A percentile compares a stretch with the other conserved stretches of the same genome.
Conservation (phyloP, 1,140 invertebrate species). For the Musca domestica region DNA sequence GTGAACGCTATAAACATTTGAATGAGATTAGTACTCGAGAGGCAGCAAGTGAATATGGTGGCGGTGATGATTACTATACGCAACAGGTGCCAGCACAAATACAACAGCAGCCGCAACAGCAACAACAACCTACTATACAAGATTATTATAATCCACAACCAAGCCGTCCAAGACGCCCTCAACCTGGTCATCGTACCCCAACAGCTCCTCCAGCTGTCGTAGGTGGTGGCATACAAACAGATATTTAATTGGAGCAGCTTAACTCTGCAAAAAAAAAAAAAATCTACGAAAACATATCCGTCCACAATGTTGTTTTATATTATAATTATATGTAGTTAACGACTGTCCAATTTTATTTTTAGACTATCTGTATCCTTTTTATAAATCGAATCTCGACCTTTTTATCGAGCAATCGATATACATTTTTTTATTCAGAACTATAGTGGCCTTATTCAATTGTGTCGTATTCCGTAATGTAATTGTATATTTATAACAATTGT, state of each 20-base stretch:
- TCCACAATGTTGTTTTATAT: not conserved
- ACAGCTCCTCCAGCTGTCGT: constrained; percentile 26
- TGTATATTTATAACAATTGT: no score
- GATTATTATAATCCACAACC: constrained; percentile 42
- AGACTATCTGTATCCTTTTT: not conserved
- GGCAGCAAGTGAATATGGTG: constrained; percentile 59
- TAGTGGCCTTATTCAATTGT: not conserved
- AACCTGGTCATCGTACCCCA: constrained; percentile 36
- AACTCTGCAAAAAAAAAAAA: not conserved
- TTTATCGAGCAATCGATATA: not conserved
- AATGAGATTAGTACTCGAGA: constrained; percentile 65
- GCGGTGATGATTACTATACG: constrained; percentile 55
- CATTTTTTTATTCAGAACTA: not conserved
- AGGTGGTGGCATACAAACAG: constrained; percentile 44
- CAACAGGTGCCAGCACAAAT: constrained; percentile 36
- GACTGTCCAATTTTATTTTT: not conserved
- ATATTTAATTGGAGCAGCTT: constrained; percentile 32
- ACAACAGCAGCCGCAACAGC: constrained; percentile 38
- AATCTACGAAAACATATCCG: constrained; percentile 16
- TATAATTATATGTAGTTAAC: not conserved
- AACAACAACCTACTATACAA: constrained; percentile 35
- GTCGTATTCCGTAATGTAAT: no score
- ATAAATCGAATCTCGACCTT: not conserved
- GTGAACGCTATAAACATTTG: constrained; percentile 68
- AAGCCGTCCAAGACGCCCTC: constrained; percentile 45